Evolutionary conservation across 2,888 invertebrate genomes (phyloP).

Genomic region (Aleiodes alternator): DNA sequence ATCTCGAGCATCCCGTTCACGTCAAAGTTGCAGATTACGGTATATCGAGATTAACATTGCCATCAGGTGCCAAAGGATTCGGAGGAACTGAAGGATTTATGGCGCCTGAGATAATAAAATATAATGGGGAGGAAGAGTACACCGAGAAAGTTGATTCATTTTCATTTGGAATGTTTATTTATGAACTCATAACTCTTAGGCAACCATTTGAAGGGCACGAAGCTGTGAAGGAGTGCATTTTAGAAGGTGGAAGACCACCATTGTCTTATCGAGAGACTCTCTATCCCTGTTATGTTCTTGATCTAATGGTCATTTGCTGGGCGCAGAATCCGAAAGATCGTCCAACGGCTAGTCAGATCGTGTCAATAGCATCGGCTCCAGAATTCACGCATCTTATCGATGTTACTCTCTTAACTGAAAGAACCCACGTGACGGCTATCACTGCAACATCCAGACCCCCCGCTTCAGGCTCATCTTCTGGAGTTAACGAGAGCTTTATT

Average conservation of each 20-base stretch:
- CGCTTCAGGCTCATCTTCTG: background rate
- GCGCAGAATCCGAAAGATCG: conserved; percentile 89
- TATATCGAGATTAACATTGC: conserved; percentile 91
- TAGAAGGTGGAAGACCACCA: conserved; percentile 95
- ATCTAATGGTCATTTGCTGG: conserved; percentile 98
- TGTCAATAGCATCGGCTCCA: conserved; percentile 93
- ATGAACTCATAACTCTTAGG: conserved; percentile 93
- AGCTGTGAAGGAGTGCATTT: conserved; percentile 96
- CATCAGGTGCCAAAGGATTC: conserved; percentile 96
- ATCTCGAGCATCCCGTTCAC: conserved; percentile 84
- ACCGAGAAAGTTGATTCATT: conserved; percentile 99
- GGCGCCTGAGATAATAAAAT: conserved; percentile 99
- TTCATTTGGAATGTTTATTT: conserved; percentile 99
- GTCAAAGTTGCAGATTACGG: conserved; percentile 98
- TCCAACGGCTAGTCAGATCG: conserved; percentile 95
- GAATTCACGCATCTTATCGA: conserved; percentile 94
- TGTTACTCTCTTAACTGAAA: conserved; percentile 84
- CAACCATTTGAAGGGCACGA: conserved; percentile 98
- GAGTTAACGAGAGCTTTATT: conserved; percentile 66
- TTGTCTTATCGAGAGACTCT: conserved; percentile 89
- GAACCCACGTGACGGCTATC: conserved; percentile 81
- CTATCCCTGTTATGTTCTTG: conserved; percentile 92
- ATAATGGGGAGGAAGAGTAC: conserved; percentile 99
- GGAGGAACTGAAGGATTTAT: conserved; percentile 99
- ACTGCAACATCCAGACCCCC: conserved; percentile 67